Conservation (phyloP, 2,113 vertebrate species). For the Tricholaema leucomelas region DNA sequence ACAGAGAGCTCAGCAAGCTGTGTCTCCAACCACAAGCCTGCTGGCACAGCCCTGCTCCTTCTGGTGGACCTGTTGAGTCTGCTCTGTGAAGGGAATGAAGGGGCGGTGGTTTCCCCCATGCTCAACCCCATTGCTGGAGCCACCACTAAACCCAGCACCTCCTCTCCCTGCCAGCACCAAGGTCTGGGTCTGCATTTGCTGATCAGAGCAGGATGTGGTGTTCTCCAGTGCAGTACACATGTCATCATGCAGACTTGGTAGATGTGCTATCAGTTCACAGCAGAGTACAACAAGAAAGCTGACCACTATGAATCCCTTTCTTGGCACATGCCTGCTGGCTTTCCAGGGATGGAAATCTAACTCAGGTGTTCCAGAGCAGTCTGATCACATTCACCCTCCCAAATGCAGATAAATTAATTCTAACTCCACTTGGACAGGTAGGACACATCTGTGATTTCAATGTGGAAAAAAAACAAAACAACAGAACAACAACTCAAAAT, state of each 20-base stretch:
- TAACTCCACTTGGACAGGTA: neutral
- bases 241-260: neutral
- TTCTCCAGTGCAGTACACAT: neutral
- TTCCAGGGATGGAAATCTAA: neutral
- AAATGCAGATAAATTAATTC: neutral
- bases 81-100: neutral
- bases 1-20: neutral
- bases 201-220: fast-evolving
- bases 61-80: neutral
- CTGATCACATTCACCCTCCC: neutral
- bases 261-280: neutral
- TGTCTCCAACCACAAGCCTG: neutral
- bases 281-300: neutral
- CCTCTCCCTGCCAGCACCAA: neutral
- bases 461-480: neutral
- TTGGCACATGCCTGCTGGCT: neutral
- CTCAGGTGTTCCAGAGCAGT: neutral
- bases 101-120: fast-evolving
- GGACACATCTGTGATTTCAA: neutral
- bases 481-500: neutral
- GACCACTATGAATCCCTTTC: neutral
- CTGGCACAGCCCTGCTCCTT: neutral
- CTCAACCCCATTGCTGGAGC: neutral
- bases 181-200: neutral
- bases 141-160: neutral